These are phyloP conservation scores for Tortrix viridana DNA, from an alignment of 2,888 invertebrate genomes.

Conservation along the genomic window DNA sequence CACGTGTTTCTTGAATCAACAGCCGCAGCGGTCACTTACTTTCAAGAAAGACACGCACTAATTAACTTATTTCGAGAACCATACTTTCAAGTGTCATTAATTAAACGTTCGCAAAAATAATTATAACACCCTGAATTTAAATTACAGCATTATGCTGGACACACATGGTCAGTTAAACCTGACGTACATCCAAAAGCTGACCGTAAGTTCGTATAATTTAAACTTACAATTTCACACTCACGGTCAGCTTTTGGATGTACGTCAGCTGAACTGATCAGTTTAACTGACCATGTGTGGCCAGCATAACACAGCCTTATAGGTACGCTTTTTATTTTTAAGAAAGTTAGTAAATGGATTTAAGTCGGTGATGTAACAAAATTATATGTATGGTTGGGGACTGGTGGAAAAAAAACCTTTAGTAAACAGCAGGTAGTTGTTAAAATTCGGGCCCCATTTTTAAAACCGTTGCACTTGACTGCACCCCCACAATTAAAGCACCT, in stretches of 20 bases:
- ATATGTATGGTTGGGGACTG: neutral
- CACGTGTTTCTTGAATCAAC: slow-evolving; percentile 4
- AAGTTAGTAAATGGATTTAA: slow-evolving; percentile 18
- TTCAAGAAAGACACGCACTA: slow-evolving; percentile 29
- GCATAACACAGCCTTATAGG: slow-evolving; percentile 8
- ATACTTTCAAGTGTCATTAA: slow-evolving; percentile 34
- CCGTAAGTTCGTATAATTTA: no score
- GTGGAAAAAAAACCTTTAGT: neutral
- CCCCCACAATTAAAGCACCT: slow-evolving; percentile 50
- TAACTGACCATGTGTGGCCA: no score
- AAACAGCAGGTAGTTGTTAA: slow-evolving; percentile 55
- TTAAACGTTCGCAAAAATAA: slow-evolving; percentile 15
- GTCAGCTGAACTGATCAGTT: no score
- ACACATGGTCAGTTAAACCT: no score
- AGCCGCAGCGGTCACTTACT: slow-evolving; percentile 4
- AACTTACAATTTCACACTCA: no score
- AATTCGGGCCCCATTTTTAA: slow-evolving; percentile 50
- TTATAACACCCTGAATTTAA: slow-evolving; percentile 23
- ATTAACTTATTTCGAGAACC: slow-evolving; percentile 20
- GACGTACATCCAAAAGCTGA: no score
- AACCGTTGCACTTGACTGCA: slow-evolving; percentile 53
- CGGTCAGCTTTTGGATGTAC: no score
- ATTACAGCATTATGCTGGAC: no score
- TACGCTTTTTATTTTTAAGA: slow-evolving; percentile 7
- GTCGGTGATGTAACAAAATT: slow-evolving; percentile 12